phyloP scores from a whole-genome alignment of 1,140 invertebrate species.

The Chrysoperla carnea region DNA sequence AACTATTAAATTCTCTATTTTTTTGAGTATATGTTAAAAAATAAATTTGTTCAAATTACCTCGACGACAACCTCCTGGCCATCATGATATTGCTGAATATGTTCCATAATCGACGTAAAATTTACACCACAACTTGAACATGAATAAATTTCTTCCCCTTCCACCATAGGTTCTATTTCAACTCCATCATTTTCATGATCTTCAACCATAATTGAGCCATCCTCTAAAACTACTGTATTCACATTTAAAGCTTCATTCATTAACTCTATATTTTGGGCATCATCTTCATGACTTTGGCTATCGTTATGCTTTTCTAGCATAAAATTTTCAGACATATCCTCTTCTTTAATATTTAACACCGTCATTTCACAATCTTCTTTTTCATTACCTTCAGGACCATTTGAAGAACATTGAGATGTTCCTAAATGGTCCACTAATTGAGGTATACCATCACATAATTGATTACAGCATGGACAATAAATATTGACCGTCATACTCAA shows the following conservation, averaged over 20 bases:
- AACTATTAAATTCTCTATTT: too few species aligned
- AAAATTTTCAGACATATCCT: background rate
- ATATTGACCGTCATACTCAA: constrained; percentile 35
- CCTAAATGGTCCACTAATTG: constrained; percentile 33
- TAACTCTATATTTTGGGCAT: constrained; percentile 3
- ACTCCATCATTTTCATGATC: constrained; percentile 1
- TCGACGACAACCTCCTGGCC: constrained; percentile 44
- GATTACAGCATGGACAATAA: constrained; percentile 34
- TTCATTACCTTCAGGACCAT: constrained; percentile 11
- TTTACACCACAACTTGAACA: constrained; percentile 42
- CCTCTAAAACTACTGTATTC: constrained; percentile 6
- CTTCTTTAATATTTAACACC: constrained; percentile 15
- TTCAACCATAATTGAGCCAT: constrained; percentile 5
- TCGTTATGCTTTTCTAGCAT: too few species aligned
- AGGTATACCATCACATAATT: constrained; percentile 27
- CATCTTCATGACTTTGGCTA: constrained; percentile 3
- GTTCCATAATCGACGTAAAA: constrained; percentile 41
- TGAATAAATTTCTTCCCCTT: constrained; percentile 29
- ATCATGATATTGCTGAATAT: constrained; percentile 42
- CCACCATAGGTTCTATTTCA: constrained; percentile 8
- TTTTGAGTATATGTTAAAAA: background rate
- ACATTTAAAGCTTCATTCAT: constrained; percentile 9
- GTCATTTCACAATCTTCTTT: constrained; percentile 12
- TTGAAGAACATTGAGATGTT: constrained; percentile 13
- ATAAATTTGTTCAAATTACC: constrained; percentile 12